Evolutionary conservation across 2,888 invertebrate species (phyloP).

Genomic region (Drosophila barbarae): DNA sequence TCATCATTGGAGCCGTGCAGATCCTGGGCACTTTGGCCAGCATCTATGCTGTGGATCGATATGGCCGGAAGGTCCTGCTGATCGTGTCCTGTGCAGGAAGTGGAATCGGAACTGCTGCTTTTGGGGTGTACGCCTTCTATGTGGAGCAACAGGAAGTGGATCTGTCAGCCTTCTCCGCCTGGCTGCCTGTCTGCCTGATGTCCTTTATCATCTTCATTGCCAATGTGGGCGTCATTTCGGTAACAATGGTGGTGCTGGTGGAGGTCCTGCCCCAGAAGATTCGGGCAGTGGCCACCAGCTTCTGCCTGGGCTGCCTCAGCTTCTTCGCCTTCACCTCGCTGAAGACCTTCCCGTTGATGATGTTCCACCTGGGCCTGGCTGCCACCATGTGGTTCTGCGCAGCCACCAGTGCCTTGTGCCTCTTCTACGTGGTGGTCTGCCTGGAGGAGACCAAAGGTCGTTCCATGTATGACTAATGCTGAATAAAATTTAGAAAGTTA

Average conservation of each 20-base stretch:
- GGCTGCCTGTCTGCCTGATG: conserved; percentile 69
- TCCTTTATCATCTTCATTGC: conserved; percentile 70
- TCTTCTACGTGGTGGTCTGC: conserved; percentile 64
- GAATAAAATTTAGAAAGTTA: conserved; percentile 17
- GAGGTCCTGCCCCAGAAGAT: conserved; percentile 74
- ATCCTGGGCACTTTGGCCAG: conserved; percentile 66
- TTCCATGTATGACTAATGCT: conserved; percentile 52
- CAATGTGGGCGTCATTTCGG: conserved; percentile 69
- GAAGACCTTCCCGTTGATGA: conserved; percentile 68
- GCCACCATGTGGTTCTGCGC: conserved; percentile 73
- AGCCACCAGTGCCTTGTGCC: conserved; percentile 56
- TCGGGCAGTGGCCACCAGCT: conserved; percentile 59
- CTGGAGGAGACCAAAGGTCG: conserved; percentile 76
- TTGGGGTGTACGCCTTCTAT: conserved; percentile 69
- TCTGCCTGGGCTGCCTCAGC: conserved; percentile 62
- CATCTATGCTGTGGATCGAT: conserved; percentile 68
- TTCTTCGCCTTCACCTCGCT: conserved; percentile 60
- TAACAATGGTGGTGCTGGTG: conserved; percentile 70
- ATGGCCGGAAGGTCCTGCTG: conserved; percentile 67
- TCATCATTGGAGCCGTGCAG: conserved; percentile 73
- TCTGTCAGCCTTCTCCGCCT: conserved; percentile 46
- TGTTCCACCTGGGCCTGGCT: conserved; percentile 59
- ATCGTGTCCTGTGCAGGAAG: conserved; percentile 62
- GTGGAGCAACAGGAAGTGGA: conserved; percentile 52
- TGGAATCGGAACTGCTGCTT: conserved; percentile 55